Percentiles rank a stretch among this genome's conserved stretches.
phyloP scores from a whole-genome alignment of 2,113 vertebrate genomes.

The Eurypyga helias region DNA sequence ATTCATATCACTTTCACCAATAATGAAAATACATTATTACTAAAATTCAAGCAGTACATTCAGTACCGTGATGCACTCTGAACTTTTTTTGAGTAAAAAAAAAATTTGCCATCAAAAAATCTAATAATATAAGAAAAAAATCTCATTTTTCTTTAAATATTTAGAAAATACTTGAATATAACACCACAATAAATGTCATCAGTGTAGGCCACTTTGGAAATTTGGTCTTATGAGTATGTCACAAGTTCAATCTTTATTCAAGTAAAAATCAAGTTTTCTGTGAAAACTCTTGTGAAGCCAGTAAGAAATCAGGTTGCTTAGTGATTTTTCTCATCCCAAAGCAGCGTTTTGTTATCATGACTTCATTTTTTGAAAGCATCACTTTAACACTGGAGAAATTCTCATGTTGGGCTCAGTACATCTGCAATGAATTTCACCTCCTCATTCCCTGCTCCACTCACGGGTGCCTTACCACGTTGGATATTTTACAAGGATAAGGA shows the following conservation, averaged over 20 bases:
- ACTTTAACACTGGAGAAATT: background rate
- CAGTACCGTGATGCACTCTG: background rate
- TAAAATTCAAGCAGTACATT: background rate
- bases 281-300: background rate
- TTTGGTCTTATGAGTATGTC: background rate
- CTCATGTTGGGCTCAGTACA: background rate
- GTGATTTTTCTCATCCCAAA: background rate
- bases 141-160: background rate
- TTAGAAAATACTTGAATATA: background rate
- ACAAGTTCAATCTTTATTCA: background rate
- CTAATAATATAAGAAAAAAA: background rate
- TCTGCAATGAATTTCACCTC: background rate
- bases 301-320: background rate
- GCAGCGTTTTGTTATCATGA: background rate
- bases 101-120: background rate
- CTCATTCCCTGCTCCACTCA: background rate
- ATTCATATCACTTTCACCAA: background rate
- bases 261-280: background rate
- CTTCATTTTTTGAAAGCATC: background rate
- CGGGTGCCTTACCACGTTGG: fast-evolving
- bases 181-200: background rate
- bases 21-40: background rate
- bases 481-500: background rate
- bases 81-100: background rate
- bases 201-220: background rate